Percentiles rank a stretch among this genome's conserved stretches.
phyloP scores from a whole-genome alignment of 2,888 invertebrate species.

The Napeogenes inachia region DNA sequence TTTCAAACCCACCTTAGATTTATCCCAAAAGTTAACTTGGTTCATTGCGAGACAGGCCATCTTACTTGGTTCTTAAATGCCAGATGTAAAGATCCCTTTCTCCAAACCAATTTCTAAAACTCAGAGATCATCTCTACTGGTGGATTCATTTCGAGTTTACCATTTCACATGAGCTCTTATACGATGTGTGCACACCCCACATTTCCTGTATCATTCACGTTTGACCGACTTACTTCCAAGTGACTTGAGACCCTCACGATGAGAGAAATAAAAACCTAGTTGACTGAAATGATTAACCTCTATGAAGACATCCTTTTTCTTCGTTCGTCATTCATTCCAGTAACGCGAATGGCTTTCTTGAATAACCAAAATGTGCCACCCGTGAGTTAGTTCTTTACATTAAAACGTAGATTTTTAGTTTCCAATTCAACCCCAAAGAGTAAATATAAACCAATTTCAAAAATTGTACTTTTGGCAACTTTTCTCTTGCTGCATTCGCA shows the following conservation, averaged over 20 bases:
- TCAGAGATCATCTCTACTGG: constrained; percentile 14
- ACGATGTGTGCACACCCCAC: constrained; percentile 19
- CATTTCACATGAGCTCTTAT: constrained; percentile 3
- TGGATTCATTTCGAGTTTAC: constrained; percentile 7
- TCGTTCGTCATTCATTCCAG: constrained; percentile 2
- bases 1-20: neutral
- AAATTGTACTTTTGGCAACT: neutral
- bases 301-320: constrained; percentile 8
- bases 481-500: neutral
- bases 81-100: neutral
- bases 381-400: too few relatives aligned
- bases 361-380: too few relatives aligned
- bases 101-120: neutral
- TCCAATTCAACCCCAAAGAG: neutral
- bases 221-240: constrained; percentile 46
- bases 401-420: neutral
- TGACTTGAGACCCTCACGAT: constrained; percentile 30
- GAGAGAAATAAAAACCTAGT: constrained; percentile 19
- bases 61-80: neutral
- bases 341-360: too few relatives aligned
- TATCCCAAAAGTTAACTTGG: neutral
- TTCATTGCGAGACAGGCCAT: neutral
- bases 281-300: constrained; percentile 17
- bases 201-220: constrained; percentile 28
- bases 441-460: constrained; percentile 5